phyloP scores from a whole-genome alignment of 2,113 vertebrate species.

The Platanista minor region DNA sequence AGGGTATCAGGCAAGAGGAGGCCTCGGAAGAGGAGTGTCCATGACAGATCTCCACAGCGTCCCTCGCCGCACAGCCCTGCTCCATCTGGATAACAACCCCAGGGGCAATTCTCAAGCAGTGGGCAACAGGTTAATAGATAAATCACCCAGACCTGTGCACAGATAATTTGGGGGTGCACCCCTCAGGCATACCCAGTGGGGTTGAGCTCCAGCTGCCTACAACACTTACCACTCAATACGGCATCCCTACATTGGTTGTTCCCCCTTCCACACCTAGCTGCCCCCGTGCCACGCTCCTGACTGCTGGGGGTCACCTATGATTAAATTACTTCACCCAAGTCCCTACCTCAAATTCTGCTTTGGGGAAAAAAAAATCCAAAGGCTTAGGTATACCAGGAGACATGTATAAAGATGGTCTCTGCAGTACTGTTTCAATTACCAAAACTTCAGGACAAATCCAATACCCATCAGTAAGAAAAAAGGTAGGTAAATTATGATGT shows the following conservation, averaged over 20 bases:
- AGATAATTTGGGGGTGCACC: neutral
- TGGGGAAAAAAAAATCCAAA: neutral
- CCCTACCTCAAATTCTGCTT: neutral
- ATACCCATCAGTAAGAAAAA: neutral
- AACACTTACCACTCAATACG: neutral
- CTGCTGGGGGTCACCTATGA: neutral
- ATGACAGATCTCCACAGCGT: neutral
- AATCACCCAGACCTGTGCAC: accelerated
- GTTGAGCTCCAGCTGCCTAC: neutral
- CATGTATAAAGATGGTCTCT: neutral
- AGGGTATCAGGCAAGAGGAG: neutral
- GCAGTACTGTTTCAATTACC: neutral
- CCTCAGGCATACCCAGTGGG: neutral
- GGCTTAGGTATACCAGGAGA: neutral
- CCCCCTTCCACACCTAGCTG: neutral
- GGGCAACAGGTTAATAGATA: neutral
- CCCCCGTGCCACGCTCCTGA: neutral
- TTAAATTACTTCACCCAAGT: neutral
- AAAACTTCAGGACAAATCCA: neutral
- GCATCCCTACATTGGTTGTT: neutral
- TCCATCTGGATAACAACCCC: neutral
- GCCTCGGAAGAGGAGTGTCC: neutral
- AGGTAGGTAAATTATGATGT: neutral
- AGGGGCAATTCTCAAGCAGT: neutral
- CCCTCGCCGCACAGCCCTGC: neutral